Evolutionary conservation across 2,113 vertebrate genomes (phyloP), one percentile per base, ranked within the genome.

Genomic region (Gila orcuttii): DNA sequence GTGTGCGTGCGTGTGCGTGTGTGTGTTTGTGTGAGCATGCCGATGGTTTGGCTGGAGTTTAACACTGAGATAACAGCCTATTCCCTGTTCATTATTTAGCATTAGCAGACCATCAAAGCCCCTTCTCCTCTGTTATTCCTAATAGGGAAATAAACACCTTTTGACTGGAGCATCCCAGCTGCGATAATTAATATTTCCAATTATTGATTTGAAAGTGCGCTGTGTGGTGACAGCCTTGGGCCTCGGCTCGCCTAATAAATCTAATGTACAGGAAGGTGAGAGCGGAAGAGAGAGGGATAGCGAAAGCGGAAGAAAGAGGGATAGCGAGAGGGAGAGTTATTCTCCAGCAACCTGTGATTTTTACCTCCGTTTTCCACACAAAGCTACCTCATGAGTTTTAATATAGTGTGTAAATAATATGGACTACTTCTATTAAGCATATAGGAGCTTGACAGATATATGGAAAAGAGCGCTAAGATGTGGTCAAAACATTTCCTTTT

Each of bases 121-220:
- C 90, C 91, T 87, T 88, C 88, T 91, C 89, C 91, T 89, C 91
- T 88, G 83, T 89, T 92, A 91, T 90, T 93, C 78, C 92, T 90
- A 93, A 94, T 90, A 87, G 92, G 90, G 91, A 91, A 91, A 93
- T 94, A 94, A 95, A 95, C 91, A 94, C 90, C 91, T 84, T 90
- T 90, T 92, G 92, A 94, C 91, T 89, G 85, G 88, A 86, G 89
- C 84, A 71, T 89, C 91, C 91, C 89, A 88, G 88, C 92, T 94
- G 92, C 92, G 93, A 95, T 94, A 94, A 95, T 95, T 95, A 94
- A 95, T 96, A 95, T 94, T 94, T 93, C 93, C 93, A 93, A 94
- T 95, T 94, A 95, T 95, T 95, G 94, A 95, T 95, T 91, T 87
- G 91, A 93, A 90, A 91, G 89, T 93, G 90, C 90, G 91, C 93